phyloP scores from a whole-genome alignment of 2,888 invertebrate genomes.

The Tetragonula carbonaria region DNA sequence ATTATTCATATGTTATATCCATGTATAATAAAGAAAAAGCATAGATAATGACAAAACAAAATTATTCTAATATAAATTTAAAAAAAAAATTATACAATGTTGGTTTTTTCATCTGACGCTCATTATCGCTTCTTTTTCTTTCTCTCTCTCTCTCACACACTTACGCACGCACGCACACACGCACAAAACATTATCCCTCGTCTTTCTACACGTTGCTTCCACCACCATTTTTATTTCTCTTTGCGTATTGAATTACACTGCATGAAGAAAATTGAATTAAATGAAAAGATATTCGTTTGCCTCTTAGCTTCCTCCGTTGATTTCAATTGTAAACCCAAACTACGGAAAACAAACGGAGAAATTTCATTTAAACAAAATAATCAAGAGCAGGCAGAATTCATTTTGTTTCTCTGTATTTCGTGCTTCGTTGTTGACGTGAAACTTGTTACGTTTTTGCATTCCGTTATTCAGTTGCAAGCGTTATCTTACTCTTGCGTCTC shows the following conservation, averaged over 20 bases:
- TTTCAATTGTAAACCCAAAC: not conserved
- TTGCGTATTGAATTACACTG: not conserved
- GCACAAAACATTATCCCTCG: not conserved
- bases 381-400: not conserved
- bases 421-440: slow-evolving; percentile 38
- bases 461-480: not conserved
- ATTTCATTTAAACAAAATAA: slow-evolving; percentile 15
- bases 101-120: not conserved
- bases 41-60: slow-evolving; percentile 53
- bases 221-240: not conserved
- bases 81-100: not conserved
- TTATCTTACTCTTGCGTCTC: not conserved
- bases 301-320: not conserved
- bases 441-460: not conserved
- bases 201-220: not conserved
- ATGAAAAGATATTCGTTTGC: not conserved
- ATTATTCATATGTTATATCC: slow-evolving; percentile 40
- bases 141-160: not conserved
- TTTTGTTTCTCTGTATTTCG: not conserved
- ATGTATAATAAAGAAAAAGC: slow-evolving; percentile 49
- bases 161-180: not conserved
- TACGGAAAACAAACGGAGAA: not conserved
- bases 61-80: slow-evolving; percentile 35
- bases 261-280: not conserved
- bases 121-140: not conserved